These are phyloP conservation scores for Mayetiola destructor DNA, from an alignment of 2,888 invertebrate genomes.

Conservation along the genomic window DNA sequence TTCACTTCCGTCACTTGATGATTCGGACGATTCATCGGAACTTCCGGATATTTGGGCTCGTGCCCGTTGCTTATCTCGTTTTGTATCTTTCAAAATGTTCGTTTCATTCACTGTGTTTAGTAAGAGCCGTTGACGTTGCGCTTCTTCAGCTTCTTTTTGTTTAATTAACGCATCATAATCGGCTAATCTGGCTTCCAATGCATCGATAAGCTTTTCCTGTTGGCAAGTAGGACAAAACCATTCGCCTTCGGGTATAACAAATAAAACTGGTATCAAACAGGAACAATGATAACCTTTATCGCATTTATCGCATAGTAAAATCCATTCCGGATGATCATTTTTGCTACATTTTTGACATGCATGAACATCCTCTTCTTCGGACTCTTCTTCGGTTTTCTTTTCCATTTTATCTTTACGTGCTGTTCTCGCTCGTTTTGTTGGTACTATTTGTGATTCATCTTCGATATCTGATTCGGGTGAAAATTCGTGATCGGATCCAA, in stretches of 20 bases:
- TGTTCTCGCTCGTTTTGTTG: conserved; percentile 69
- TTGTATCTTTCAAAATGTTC: conserved; percentile 43
- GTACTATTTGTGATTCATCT: conserved; percentile 47
- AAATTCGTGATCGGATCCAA: conserved; percentile 83
- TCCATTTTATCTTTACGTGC: conserved; percentile 54
- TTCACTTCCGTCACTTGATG: conserved; percentile 19
- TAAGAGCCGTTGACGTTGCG: conserved; percentile 52
- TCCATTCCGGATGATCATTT: conserved; percentile 92
- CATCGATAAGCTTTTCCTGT: conserved; percentile 63
- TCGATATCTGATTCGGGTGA: conserved; percentile 79
- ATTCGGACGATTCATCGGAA: background rate
- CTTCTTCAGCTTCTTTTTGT: conserved; percentile 47
- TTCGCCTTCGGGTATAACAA: conserved; percentile 90
- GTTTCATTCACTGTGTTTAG: conserved; percentile 61
- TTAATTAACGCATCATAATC: conserved; percentile 62
- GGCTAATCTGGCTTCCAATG: conserved; percentile 56
- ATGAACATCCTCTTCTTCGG: conserved; percentile 35
- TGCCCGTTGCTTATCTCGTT: background rate
- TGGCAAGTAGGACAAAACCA: conserved; percentile 98
- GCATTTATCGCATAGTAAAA: conserved; percentile 87
- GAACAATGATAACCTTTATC: conserved; percentile 96
- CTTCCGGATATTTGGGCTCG: background rate
- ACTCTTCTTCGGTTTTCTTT: conserved; percentile 13
- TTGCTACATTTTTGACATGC: conserved; percentile 83
- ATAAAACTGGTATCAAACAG: conserved; percentile 80